These are phyloP conservation scores for Romanogobio albipinnatus DNA, from an alignment of 2,113 vertebrate species.

Conservation along the genomic window DNA sequence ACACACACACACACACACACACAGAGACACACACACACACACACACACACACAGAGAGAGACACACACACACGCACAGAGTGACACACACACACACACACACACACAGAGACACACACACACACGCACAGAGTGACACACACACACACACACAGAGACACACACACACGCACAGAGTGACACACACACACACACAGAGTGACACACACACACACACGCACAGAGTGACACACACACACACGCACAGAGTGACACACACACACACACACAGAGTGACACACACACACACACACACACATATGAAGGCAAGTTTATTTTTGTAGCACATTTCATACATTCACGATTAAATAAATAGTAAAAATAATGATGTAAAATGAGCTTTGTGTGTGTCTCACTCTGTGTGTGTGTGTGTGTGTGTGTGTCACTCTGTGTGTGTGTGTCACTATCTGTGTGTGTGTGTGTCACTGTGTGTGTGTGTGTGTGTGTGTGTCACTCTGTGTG, in stretches of 20 bases:
- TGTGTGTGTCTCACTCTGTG: constrained; percentile 16
- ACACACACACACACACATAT: no score
- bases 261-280: no score
- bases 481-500: constrained; percentile 32
- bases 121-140: background rate
- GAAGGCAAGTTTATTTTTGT: background rate
- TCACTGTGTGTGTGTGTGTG: constrained; percentile 37
- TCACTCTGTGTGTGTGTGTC: constrained; percentile 46
- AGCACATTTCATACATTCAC: no score
- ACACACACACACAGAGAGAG: constrained; percentile 41
- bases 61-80: no score
- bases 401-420: background rate
- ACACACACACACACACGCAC: background rate
- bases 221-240: constrained; percentile 2
- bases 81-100: background rate
- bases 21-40: constrained; percentile 60
- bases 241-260: background rate
- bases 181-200: constrained; percentile 11
- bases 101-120: background rate
- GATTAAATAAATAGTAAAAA: background rate
- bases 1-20: background rate
- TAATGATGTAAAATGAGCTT: background rate
- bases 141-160: background rate
- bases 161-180: background rate
- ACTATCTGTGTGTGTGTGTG: constrained; percentile 44